Evolutionary conservation across 1,140 invertebrate species (phyloP).

Genomic region (Ruditapes philippinarum): DNA sequence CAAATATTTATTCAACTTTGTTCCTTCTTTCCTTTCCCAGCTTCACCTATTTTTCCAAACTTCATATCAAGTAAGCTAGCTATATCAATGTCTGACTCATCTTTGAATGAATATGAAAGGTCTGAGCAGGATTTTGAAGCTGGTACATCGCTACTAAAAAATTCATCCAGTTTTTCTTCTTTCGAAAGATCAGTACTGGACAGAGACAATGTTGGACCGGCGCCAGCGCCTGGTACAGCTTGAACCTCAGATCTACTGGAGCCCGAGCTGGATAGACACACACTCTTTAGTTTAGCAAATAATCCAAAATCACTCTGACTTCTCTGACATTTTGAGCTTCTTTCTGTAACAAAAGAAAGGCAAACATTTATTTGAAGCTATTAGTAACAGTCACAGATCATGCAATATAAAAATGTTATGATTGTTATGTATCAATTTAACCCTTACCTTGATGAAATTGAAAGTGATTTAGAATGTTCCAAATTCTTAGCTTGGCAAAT

Average conservation of each 20-base stretch:
- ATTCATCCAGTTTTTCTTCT: not conserved
- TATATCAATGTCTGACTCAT: slow-evolving; percentile 60
- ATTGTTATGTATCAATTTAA: no score
- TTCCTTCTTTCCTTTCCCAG: not conserved
- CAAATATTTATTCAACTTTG: no score
- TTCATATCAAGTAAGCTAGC: slow-evolving; percentile 17
- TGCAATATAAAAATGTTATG: no score
- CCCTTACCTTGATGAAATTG: no score
- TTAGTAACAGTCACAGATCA: no score
- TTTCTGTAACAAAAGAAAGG: no score
- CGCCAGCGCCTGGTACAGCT: not conserved
- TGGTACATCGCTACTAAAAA: slow-evolving; percentile 13
- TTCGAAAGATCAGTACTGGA: slow-evolving; percentile 16
- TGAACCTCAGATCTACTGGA: slow-evolving; percentile 9
- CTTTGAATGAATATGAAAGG: slow-evolving; percentile 50
- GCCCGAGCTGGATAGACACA: slow-evolving; percentile 65
- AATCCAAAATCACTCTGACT: slow-evolving; percentile 76
- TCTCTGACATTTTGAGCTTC: slow-evolving; percentile 50
- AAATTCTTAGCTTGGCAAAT: no score
- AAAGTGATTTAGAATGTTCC: no score
- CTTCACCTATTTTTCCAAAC: slow-evolving; percentile 20
- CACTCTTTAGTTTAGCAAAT: slow-evolving; percentile 70
- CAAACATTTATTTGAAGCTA: no score
- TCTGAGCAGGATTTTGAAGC: slow-evolving; percentile 59
- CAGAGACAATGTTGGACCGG: not conserved